Conservation (phyloP, 2,888 invertebrate species). For the Tetropium fuscum region DNA sequence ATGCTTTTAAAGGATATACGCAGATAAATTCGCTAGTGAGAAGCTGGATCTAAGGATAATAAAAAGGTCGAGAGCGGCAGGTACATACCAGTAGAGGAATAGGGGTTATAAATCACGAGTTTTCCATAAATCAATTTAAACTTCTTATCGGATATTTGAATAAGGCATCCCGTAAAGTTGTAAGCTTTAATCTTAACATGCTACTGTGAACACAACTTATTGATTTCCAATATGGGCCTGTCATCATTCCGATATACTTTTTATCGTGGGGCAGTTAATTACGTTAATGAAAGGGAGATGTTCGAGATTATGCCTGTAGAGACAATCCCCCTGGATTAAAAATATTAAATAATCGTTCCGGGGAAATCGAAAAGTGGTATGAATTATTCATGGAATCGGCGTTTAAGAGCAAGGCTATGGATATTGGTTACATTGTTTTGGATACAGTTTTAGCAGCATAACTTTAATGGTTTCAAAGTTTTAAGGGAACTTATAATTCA, state of each 20-base stretch:
- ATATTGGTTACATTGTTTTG: too few species aligned
- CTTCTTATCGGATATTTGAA: slow-evolving; percentile 43
- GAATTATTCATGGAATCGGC: slow-evolving; percentile 13
- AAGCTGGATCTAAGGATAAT: background rate
- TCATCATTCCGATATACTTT: slow-evolving; percentile 10
- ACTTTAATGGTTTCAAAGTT: too few species aligned
- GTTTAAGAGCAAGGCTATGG: too few species aligned
- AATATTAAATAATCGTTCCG: slow-evolving; percentile 1
- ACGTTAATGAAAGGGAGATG: slow-evolving; percentile 2
- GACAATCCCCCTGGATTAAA: background rate
- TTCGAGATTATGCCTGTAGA: background rate
- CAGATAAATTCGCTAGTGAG: too few species aligned
- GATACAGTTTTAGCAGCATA: too few species aligned
- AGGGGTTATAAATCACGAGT: slow-evolving; percentile 45
- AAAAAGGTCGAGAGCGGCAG: background rate
- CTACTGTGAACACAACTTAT: slow-evolving; percentile 11
- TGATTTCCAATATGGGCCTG: slow-evolving; percentile 5
- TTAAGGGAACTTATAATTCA: too few species aligned
- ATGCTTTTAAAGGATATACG: too few species aligned
- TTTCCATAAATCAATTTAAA: slow-evolving; percentile 43
- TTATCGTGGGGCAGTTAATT: slow-evolving; percentile 1
- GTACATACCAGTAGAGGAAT: slow-evolving; percentile 7
- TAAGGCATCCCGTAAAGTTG: slow-evolving; percentile 16
- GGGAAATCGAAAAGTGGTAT: background rate
- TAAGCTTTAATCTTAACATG: slow-evolving; percentile 3